phyloP scores from a whole-genome alignment of 2,797 vertebrate genomes.

The Diplodus sargus region DNA sequence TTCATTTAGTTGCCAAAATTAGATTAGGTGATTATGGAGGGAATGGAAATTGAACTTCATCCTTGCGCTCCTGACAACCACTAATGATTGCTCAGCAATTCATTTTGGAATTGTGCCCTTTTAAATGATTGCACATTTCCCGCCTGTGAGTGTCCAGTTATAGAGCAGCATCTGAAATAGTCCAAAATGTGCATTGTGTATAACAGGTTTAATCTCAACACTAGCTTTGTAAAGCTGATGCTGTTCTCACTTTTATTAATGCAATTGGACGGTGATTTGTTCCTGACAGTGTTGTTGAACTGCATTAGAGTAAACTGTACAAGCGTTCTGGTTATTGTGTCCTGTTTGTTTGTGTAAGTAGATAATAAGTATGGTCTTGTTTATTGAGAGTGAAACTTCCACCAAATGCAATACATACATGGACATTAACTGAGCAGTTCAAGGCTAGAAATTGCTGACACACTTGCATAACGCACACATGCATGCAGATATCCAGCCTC shows the following conservation, averaged over 20 bases:
- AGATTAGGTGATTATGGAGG: not conserved
- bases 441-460: conserved; percentile 2
- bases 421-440: not conserved
- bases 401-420: not conserved
- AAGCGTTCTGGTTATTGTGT: not conserved
- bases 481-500: not conserved
- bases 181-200: too few relatives aligned
- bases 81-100: not conserved
- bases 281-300: not conserved
- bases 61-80: conserved; percentile 1
- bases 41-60: not conserved
- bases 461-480: not conserved
- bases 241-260: not conserved
- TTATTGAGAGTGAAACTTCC: not conserved
- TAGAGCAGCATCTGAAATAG: not conserved
- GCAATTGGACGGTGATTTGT: not conserved
- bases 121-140: not conserved
- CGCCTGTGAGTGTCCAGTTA: not conserved
- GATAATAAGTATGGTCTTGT: not conserved
- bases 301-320: not conserved
- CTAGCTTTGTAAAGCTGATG: not conserved
- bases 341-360: not conserved
- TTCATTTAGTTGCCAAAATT: not conserved
- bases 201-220: not conserved
- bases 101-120: not conserved